phyloP scores from a whole-genome alignment of 2,113 vertebrate species.

The Pristiophorus japonicus region DNA sequence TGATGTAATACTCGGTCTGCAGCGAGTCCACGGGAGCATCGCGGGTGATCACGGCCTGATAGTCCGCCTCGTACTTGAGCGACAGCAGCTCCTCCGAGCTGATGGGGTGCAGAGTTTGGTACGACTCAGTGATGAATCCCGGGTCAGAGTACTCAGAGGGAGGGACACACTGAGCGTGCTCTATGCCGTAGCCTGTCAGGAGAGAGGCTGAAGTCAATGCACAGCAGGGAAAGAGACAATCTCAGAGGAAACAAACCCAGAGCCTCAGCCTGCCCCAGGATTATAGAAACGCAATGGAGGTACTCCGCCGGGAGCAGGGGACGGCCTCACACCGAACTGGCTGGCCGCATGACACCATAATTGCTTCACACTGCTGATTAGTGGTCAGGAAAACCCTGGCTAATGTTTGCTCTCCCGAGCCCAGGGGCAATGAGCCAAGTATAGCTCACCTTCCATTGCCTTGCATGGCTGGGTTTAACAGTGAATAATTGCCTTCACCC shows the following conservation, averaged over 20 bases:
- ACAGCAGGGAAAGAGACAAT: background rate
- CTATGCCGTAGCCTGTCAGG: constrained; percentile 82
- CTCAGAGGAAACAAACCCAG: background rate
- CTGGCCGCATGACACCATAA: background rate
- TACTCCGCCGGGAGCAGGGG: background rate
- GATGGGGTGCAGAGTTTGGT: constrained; percentile 97
- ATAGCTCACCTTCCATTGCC: background rate
- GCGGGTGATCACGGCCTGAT: constrained; percentile 78
- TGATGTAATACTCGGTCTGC: constrained; percentile 87
- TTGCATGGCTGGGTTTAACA: background rate
- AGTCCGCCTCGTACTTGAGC: constrained; percentile 94
- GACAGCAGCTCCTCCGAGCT: constrained; percentile 94
- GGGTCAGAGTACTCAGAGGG: constrained; percentile 96
- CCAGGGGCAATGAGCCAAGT: background rate
- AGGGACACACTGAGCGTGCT: constrained; percentile 95
- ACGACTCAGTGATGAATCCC: constrained; percentile 97
- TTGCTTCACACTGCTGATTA: background rate
- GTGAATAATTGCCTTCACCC: background rate
- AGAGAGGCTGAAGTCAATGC: background rate
- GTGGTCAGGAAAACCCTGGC: background rate
- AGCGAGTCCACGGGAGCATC: constrained; percentile 77
- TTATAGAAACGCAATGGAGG: background rate
- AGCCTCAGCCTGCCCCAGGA: background rate
- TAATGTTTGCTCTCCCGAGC: background rate
- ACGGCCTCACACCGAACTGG: background rate